phyloP scores from a whole-genome alignment of 2,113 vertebrate species.

The Probosciger aterrimus region DNA sequence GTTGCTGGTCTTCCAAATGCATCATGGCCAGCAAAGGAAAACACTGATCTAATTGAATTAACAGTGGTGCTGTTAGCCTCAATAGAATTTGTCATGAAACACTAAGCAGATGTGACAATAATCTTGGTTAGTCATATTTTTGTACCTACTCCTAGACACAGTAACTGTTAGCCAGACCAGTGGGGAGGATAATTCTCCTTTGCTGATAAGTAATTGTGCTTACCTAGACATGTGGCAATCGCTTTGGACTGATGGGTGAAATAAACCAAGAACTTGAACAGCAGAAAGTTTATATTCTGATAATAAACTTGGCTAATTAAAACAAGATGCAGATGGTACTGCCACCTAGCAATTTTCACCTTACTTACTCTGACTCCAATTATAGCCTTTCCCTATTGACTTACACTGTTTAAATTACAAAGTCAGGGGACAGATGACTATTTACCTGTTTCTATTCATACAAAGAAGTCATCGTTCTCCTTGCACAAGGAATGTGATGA shows the following conservation, averaged over 20 bases:
- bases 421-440: constrained; percentile 65
- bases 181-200: constrained; percentile 39
- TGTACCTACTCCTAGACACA: neutral
- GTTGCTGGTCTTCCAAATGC: constrained; percentile 62
- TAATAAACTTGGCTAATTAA: constrained; percentile 75
- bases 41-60: constrained; percentile 67
- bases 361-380: constrained; percentile 73
- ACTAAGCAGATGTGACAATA: constrained; percentile 41
- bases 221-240: constrained; percentile 24
- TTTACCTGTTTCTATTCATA: constrained; percentile 73
- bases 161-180: constrained; percentile 46
- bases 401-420: constrained; percentile 80
- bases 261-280: constrained; percentile 52
- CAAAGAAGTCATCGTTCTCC: constrained; percentile 35
- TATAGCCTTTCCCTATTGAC: constrained; percentile 73
- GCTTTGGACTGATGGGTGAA: constrained; percentile 48
- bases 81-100: constrained; percentile 54
- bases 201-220: constrained; percentile 23
- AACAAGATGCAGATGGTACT: constrained; percentile 74
- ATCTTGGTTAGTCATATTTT: constrained; percentile 32
- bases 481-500: constrained; percentile 37
- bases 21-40: constrained; percentile 54
- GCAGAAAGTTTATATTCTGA: constrained; percentile 68
- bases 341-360: constrained; percentile 80
- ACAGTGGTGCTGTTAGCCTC: constrained; percentile 50